Evolutionary conservation across 1,140 invertebrate species (phyloP).

Genomic region (Aphelenchoides fujianensis): DNA sequence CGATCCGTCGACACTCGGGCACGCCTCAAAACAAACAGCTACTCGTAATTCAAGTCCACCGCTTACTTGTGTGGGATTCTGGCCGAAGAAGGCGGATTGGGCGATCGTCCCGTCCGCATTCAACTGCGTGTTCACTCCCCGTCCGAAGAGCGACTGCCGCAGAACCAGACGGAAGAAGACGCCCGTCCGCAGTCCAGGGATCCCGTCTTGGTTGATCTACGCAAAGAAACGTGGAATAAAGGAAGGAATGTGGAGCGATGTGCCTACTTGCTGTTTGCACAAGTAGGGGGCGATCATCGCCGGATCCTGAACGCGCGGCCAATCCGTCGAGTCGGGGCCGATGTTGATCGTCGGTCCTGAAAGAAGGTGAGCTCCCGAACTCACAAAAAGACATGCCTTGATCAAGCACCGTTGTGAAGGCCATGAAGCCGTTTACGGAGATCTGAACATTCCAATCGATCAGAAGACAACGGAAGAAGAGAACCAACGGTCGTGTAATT

Average conservation of each 20-base stretch:
- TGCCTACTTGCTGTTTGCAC: slow-evolving; percentile 57
- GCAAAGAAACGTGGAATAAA: too few relatives aligned
- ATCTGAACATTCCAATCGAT: slow-evolving; percentile 47
- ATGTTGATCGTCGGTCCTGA: slow-evolving; percentile 62
- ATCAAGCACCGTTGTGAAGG: slow-evolving; percentile 61
- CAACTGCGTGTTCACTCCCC: slow-evolving; percentile 52
- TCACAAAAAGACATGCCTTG: too few relatives aligned
- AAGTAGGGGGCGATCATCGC: slow-evolving; percentile 62
- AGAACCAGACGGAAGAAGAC: slow-evolving; percentile 60
- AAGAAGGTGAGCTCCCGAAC: too few relatives aligned
- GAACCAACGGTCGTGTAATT: slow-evolving; percentile 61
- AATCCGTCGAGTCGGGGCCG: slow-evolving; percentile 61
- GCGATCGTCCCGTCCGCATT: slow-evolving; percentile 44
- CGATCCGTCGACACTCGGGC: slow-evolving; percentile 50
- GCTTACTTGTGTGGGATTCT: too few relatives aligned
- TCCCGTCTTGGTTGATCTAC: slow-evolving; percentile 56
- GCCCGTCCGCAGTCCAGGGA: slow-evolving; percentile 53
- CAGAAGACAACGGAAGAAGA: neutral
- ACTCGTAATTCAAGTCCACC: too few relatives aligned
- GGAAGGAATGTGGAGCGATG: too few relatives aligned
- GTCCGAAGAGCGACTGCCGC: slow-evolving; percentile 58
- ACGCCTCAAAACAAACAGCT: too few relatives aligned
- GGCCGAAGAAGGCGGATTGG: slow-evolving; percentile 54
- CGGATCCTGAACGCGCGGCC: slow-evolving; percentile 60
- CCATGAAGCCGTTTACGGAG: slow-evolving; percentile 62